Percentiles rank a stretch among this genome's conserved stretches.
phyloP scores from a whole-genome alignment of 1,140 invertebrate species.

The Dendrolimus kikuchii region DNA sequence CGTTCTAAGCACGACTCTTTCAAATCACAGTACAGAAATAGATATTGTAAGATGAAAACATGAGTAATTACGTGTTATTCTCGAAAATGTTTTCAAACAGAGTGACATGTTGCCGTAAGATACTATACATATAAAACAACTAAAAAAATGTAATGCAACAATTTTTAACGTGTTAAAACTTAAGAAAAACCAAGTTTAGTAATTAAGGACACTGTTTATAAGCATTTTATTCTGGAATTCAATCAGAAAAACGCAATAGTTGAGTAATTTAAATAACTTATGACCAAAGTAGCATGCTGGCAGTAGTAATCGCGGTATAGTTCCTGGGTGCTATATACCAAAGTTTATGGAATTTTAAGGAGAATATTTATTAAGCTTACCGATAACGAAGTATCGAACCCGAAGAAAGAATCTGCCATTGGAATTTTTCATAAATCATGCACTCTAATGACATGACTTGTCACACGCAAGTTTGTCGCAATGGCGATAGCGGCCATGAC shows the following conservation, averaged over 20 bases:
- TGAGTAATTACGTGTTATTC: constrained; percentile 12
- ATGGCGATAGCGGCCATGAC: constrained; percentile 61
- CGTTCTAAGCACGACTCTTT: too few species aligned
- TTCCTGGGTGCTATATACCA: constrained; percentile 19
- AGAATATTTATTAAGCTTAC: constrained; percentile 71
- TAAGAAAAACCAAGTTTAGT: too few species aligned
- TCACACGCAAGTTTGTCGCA: constrained; percentile 68
- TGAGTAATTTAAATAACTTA: too few species aligned
- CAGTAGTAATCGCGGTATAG: constrained; percentile 1
- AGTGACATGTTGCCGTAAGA: constrained; percentile 10
- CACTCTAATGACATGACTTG: constrained; percentile 77
- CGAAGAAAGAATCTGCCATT: constrained; percentile 90
- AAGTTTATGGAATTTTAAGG: constrained; percentile 15
- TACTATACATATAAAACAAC: constrained; percentile 9
- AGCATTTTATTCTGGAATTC: too few species aligned
- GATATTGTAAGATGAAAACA: too few species aligned
- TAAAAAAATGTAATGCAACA: too few species aligned
- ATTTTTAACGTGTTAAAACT: too few species aligned
- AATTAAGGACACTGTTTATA: too few species aligned
- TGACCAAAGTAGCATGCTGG: constrained; percentile 16
- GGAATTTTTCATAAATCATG: constrained; percentile 76
- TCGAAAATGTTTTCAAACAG: constrained; percentile 15
- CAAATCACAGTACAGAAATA: too few species aligned
- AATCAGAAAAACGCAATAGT: too few species aligned
- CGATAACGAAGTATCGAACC: constrained; percentile 81